Base-by-base conservation (phyloP, 2,113 vertebrate genomes). In the Coptodon rendalli region DNA sequence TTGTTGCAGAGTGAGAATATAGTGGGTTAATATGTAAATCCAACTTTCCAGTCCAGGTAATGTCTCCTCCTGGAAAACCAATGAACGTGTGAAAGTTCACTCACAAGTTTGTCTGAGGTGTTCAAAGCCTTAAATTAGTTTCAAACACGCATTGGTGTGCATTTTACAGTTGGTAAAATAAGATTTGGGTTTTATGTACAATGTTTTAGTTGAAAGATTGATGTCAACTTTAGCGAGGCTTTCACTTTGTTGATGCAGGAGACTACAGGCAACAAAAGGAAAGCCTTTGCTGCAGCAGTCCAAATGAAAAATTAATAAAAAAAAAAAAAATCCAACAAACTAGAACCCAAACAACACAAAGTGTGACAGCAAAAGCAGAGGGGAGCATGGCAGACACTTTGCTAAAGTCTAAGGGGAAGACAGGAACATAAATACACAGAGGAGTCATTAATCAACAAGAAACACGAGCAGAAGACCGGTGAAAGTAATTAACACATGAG, bases 261-360 rank as follows among this genome's bases (percentile, higher is more conserved):
- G 66, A 71, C 36, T 71, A 40, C 66, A 71, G 12, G 66, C 66
- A 43, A 24, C 13, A 71, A 71, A 71, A 71, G 8, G 38, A 71
- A 43, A 71, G 66, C 13, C 66, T 71, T 43, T 24, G n/a, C 38
- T 71, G 66, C 38, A 24, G 66, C 22, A 14, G 2, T 45, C 12
- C n/a, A 71, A 43, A 40, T 9, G 6, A 24, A 71, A 43, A 71
- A 16, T 6, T 6, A 4, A 27, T 43, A 9, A 0, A 0, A 9
- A 43, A 9, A 9, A 50, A 31, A 36, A 22, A 8, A 68, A 3
- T 66, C 34, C 11, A 38, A 68, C 63, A 68, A 68, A 68, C 63
- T 38, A 68, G 63, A 68, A 71, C 3, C 66, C 36, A 71, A 68
- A 68, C 5, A 66, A 13, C 61, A 68, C 63, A 68, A 68, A 68